Conservation (phyloP, 2,888 invertebrate genomes). For the Himalopsyche anomala region DNA sequence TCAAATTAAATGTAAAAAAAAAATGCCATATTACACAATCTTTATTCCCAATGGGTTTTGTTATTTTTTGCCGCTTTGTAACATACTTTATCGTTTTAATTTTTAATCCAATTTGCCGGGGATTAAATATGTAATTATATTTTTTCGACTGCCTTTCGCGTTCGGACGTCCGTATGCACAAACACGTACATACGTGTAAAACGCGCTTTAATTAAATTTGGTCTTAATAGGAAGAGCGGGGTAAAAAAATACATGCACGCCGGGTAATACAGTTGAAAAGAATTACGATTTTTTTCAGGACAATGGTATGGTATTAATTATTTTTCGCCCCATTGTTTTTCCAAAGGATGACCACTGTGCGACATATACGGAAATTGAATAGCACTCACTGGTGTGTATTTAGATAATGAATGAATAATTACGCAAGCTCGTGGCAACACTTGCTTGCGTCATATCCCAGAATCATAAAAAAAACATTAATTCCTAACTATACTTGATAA, state of each 20-base stretch:
- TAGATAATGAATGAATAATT: slow-evolving; percentile 43
- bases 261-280: slow-evolving; percentile 57
- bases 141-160: slow-evolving; percentile 61
- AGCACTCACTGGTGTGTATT: slow-evolving; percentile 41
- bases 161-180: slow-evolving; percentile 54
- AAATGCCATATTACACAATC: slow-evolving; percentile 46
- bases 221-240: slow-evolving; percentile 63
- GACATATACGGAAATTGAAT: slow-evolving; percentile 58
- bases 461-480: too few species aligned
- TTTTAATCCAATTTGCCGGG: slow-evolving; percentile 79
- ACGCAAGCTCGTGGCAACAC: not conserved
- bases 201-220: slow-evolving; percentile 65
- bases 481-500: too few species aligned
- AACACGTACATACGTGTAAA: slow-evolving; percentile 64
- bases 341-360: slow-evolving; percentile 56
- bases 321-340: slow-evolving; percentile 55
- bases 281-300: slow-evolving; percentile 53
- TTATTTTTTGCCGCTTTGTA: slow-evolving; percentile 68
- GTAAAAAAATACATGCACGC: slow-evolving; percentile 60
- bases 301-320: slow-evolving; percentile 60
- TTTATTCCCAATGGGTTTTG: slow-evolving; percentile 61
- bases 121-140: slow-evolving; percentile 78
- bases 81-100: slow-evolving; percentile 70
- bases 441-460: too few species aligned
- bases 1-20: slow-evolving; percentile 45